phyloP scores from a whole-genome alignment of 2,888 invertebrate genomes.

The Coelinius sp. region DNA sequence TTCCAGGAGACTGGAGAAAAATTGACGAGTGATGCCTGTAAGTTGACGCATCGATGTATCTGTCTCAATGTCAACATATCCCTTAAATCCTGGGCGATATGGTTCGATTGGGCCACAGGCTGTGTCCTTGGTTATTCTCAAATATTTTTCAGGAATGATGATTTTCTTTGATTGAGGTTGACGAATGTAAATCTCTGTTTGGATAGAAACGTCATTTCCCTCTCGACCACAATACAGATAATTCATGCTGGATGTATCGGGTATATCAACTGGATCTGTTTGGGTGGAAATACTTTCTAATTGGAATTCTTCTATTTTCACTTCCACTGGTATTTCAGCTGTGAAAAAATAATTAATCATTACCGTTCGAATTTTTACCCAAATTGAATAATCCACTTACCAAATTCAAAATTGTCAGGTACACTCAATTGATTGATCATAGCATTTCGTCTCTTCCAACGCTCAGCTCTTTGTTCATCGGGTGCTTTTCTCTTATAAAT shows the following conservation, averaged over 20 bases:
- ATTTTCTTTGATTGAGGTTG: too few relatives aligned
- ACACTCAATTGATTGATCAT: not conserved
- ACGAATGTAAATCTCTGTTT: too few relatives aligned
- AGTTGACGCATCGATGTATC: constrained; percentile 24
- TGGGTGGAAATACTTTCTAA: too few relatives aligned
- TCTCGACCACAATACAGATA: not conserved
- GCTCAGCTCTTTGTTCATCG: not conserved
- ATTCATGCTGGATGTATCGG: too few relatives aligned
- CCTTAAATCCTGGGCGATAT: not conserved
- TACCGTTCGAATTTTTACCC: too few relatives aligned
- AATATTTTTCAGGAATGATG: too few relatives aligned
- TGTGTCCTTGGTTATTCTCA: not conserved
- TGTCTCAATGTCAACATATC: not conserved
- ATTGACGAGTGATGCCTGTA: constrained; percentile 17
- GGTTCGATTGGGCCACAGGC: not conserved
- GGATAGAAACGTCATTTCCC: not conserved
- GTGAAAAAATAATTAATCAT: not conserved
- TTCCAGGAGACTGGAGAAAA: constrained; percentile 29
- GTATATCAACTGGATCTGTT: too few relatives aligned
- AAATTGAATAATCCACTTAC: not conserved
- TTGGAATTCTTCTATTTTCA: too few relatives aligned
- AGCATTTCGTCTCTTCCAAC: not conserved
- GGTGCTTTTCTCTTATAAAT: not conserved
- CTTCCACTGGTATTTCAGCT: not conserved
- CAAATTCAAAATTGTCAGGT: not conserved